Conservation (phyloP, 1,140 invertebrate genomes). For the Lysiphlebus fabarum region DNA sequence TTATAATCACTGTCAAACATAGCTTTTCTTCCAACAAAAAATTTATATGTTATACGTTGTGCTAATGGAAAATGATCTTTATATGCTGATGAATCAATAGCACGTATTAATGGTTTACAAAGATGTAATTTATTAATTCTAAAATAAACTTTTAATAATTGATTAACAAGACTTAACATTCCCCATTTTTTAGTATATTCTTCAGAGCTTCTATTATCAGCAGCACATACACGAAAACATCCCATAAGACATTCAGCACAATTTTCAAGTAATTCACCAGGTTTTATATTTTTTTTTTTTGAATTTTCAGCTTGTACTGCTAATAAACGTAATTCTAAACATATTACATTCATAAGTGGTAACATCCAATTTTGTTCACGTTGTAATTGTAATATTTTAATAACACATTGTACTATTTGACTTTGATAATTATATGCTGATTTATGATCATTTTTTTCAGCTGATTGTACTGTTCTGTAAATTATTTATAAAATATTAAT, state of each 20-base stretch:
- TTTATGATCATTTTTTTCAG: conserved; percentile 66
- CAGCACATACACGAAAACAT: conserved; percentile 93
- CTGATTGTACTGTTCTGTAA: conserved; percentile 61
- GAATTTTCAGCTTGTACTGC: conserved; percentile 74
- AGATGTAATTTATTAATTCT: conserved; percentile 95
- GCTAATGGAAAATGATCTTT: conserved; percentile 84
- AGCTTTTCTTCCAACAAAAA: conserved; percentile 93
- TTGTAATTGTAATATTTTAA: conserved; percentile 79
- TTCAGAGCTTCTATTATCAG: conserved; percentile 79
- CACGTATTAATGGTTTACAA: conserved; percentile 93
- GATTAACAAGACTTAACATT: conserved; percentile 94
- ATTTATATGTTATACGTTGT: conserved; percentile 92
- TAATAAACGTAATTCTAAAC: conserved; percentile 82
- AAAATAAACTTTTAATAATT: conserved; percentile 97
- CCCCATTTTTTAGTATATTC: conserved; percentile 91
- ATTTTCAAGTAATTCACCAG: conserved; percentile 83
- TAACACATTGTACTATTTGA: conserved; percentile 72
- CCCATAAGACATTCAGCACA: conserved; percentile 91
- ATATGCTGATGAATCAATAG: conserved; percentile 86
- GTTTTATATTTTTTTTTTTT: conserved; percentile 55
- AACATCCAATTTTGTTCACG: conserved; percentile 97
- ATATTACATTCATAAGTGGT: conserved; percentile 84
- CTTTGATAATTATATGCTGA: conserved; percentile 79
- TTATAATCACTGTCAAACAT: conserved; percentile 98
- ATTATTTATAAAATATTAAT: conserved; percentile 1